Evolutionary conservation across 2,797 vertebrate genomes (phyloP), one percentile per base, ranked within the genome.

Genomic region (Pogonophryne albipinna): DNA sequence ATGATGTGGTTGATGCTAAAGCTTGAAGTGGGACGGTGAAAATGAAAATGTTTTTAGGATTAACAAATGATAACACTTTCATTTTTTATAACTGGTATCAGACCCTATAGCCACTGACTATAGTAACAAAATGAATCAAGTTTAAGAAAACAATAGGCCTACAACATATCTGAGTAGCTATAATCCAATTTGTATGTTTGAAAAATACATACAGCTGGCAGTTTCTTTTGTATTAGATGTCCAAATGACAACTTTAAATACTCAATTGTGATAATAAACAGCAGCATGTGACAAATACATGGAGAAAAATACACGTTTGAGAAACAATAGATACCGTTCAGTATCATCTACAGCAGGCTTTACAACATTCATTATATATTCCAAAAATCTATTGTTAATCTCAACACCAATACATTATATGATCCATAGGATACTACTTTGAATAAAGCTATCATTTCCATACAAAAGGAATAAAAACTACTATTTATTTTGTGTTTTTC

Each of bases 401-500:
- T 27, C 27, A 44, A 14, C 66, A 12, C 3, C 6, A 27, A 3
- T 50, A 6, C 60, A 16, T 19, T 38, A 17, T 5, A n/a, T 19
- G 34, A 71, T 0, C 1, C 7, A 10, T 8, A 16, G 10, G 55
- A 17, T 59, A 49, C 7, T 4, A 4, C 1, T 1, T 12, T 31
- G 8, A 34, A 5, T 31, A 1, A 19, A 57, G 51, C 19, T 46
- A 2, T 17, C 23, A 46, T 27, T 51, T 38, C 27, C 63, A 11
- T 17, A 2, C 17, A 38, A 27, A 27, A 27, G 27, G 27, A 27
- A 27, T 27, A 27, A 27, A 5, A 27, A 27, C 27, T 27, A 27
- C 27, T 27, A 27, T 27, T 59, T 14, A 11, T 46, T 20, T 71
- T 60, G 55, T 71, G 16, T 59, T 49, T 16, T 31, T 78, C 6